These are phyloP conservation scores for Seriola dumerili DNA, from an alignment of 2,113 vertebrate genomes.

Conservation along the genomic window DNA sequence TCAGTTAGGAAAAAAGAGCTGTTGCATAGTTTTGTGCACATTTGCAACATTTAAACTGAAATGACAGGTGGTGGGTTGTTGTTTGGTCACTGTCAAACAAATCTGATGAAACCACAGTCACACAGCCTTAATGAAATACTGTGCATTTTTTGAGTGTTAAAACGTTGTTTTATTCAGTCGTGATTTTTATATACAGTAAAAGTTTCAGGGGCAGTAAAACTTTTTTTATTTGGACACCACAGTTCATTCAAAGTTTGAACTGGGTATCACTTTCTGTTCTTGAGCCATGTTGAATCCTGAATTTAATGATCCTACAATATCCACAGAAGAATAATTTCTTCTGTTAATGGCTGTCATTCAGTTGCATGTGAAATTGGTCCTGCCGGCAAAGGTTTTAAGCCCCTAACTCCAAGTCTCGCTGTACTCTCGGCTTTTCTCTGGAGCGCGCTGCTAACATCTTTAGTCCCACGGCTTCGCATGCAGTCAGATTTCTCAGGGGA, in stretches of 20 bases:
- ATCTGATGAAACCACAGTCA: not conserved
- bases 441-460: constrained; percentile 60
- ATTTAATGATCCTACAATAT: constrained; percentile 16
- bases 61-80: not conserved
- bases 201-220: not conserved
- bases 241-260: not conserved
- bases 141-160: not conserved
- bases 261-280: not conserved
- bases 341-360: constrained; percentile 36
- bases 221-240: constrained; percentile 11
- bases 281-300: constrained; percentile 17
- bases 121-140: not conserved
- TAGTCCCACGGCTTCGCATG: constrained; percentile 54
- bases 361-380: constrained; percentile 50
- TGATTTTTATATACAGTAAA: not conserved
- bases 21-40: too few relatives aligned
- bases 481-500: constrained; percentile 66
- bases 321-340: constrained; percentile 19
- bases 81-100: not conserved
- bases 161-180: not conserved
- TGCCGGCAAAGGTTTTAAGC: constrained; percentile 55
- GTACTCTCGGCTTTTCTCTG: constrained; percentile 46
- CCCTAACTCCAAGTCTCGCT: constrained; percentile 66
- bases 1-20: not conserved
- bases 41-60: not conserved